Conservation (phyloP, 2,888 invertebrate species). For the Autographa gamma region DNA sequence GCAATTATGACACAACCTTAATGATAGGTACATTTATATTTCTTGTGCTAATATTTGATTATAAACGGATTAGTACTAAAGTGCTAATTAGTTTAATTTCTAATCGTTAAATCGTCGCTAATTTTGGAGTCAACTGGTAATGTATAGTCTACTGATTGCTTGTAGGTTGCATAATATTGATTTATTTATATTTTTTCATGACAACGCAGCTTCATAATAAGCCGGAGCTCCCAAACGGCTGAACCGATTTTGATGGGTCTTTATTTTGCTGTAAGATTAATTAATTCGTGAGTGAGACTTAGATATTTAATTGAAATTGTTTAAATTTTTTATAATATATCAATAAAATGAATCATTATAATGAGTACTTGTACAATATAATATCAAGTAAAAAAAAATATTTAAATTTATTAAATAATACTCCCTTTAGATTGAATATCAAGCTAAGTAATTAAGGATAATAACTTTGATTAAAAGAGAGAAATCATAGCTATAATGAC, state of each 20-base stretch:
- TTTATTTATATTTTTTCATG: too few species aligned
- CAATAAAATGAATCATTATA: too few species aligned
- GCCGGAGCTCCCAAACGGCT: too few species aligned
- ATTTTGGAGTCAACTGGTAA: background rate
- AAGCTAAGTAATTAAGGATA: background rate
- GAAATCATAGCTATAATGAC: background rate
- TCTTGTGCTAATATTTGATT: slow-evolving; percentile 14
- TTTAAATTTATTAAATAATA: background rate
- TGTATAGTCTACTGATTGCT: background rate
- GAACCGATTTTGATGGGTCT: too few species aligned
- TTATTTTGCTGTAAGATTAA: too few species aligned
- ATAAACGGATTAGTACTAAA: background rate
- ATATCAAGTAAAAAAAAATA: too few species aligned
- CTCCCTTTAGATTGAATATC: background rate
- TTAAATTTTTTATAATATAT: too few species aligned
- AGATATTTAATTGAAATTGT: too few species aligned
- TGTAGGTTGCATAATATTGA: too few species aligned
- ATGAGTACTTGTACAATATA: too few species aligned
- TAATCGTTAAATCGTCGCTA: too few species aligned
- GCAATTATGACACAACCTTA: slow-evolving; percentile 29
- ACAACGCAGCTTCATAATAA: background rate
- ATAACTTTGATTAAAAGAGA: background rate
- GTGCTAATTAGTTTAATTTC: background rate
- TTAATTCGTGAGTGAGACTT: too few species aligned
- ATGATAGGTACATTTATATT: slow-evolving; percentile 20